Evolutionary conservation across 2,113 vertebrate species (phyloP).

Genomic region (Strix uralensis): DNA sequence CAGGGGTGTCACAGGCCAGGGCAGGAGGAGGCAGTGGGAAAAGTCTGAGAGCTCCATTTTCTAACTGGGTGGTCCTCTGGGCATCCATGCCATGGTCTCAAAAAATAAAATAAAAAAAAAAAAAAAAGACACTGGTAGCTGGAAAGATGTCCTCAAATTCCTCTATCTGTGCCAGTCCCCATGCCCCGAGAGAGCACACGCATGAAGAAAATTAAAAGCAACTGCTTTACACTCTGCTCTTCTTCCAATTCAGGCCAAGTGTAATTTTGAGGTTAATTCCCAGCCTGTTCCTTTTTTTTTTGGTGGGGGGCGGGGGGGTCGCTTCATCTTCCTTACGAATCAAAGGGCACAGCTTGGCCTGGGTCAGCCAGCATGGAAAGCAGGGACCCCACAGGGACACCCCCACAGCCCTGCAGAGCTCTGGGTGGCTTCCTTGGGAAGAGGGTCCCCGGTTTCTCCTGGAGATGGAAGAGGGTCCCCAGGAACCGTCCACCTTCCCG

Average conservation of each 20-base stretch:
- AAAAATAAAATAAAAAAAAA: background rate
- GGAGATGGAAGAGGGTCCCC: background rate
- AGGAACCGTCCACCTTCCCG: background rate
- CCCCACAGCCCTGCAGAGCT: fast-evolving
- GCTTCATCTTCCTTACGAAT: background rate
- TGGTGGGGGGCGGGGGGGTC: no score
- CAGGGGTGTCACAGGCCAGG: background rate
- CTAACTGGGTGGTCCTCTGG: constrained; percentile 54
- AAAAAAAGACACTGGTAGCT: background rate
- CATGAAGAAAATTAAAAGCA: constrained; percentile 53
- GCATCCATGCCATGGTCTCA: background rate
- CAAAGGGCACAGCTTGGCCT: fast-evolving
- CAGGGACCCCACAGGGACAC: fast-evolving
- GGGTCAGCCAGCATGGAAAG: fast-evolving
- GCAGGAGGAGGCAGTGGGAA: background rate
- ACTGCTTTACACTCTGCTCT: constrained; percentile 12
- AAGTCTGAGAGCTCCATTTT: background rate
- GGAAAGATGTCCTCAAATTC: constrained; percentile 28
- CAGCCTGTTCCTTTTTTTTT: background rate
- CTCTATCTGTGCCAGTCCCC: constrained; percentile 59
- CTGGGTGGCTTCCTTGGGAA: background rate
- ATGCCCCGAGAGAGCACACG: background rate
- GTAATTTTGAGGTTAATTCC: constrained; percentile 19
- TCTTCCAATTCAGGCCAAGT: constrained; percentile 39
- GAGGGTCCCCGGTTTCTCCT: background rate